Evolutionary conservation across 2,888 invertebrate species (phyloP).

Genomic region (Phengaris alcon): DNA sequence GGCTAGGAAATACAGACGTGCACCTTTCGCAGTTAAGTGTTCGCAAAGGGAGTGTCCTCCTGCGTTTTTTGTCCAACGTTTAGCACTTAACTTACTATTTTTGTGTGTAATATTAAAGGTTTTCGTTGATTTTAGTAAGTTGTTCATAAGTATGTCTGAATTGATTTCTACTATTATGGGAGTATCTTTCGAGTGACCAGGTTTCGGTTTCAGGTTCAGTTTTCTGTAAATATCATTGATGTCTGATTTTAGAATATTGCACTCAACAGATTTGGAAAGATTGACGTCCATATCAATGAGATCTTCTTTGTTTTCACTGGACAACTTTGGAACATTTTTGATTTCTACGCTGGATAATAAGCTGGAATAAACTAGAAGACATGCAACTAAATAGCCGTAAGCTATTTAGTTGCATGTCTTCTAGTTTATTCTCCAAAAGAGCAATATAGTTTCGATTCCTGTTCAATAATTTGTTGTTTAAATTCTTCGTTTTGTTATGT

Average conservation of each 20-base stretch:
- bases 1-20: too few relatives aligned
- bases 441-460: slow-evolving; percentile 32
- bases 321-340: slow-evolving; percentile 35
- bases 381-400: not conserved
- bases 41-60: too few relatives aligned
- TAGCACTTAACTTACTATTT: too few relatives aligned
- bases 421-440: slow-evolving; percentile 35
- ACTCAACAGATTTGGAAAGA: slow-evolving; percentile 11
- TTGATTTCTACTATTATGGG: too few relatives aligned
- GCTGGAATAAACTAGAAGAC: too few relatives aligned
- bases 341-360: slow-evolving; percentile 35
- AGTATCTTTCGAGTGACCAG: too few relatives aligned
- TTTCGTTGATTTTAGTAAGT: slow-evolving; percentile 10
- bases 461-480: slow-evolving; percentile 27
- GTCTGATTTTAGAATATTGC: too few relatives aligned
- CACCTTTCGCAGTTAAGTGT: too few relatives aligned
- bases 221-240: too few relatives aligned
- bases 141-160: too few relatives aligned
- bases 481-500: slow-evolving; percentile 32
- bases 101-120: too few relatives aligned
- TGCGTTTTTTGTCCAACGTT: too few relatives aligned
- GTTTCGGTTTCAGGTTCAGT: slow-evolving; percentile 18
- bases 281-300: slow-evolving; percentile 32
- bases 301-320: slow-evolving; percentile 32
- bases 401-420: slow-evolving; percentile 29